These are phyloP conservation scores for Mythimna ferrago DNA, from an alignment of 2,888 invertebrate genomes.

Conservation along the genomic window DNA sequence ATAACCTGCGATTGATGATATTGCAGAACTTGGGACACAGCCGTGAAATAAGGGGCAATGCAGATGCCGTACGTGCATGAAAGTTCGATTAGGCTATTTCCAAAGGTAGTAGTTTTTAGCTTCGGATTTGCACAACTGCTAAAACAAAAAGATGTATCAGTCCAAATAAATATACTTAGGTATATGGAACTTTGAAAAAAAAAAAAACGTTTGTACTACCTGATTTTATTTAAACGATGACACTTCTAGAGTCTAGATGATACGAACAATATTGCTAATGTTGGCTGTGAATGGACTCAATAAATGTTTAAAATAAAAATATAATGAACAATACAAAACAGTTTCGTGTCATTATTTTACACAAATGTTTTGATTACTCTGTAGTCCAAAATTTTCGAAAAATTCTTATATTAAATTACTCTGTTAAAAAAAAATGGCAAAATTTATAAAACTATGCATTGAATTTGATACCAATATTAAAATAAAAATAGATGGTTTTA, in stretches of 20 bases:
- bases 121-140: conserved; percentile 14
- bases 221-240: too few species aligned
- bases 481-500: neutral
- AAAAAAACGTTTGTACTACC: too few species aligned
- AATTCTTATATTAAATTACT: neutral
- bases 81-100: conserved; percentile 37
- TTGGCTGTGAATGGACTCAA: too few species aligned
- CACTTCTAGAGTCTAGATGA: too few species aligned
- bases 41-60: conserved; percentile 26
- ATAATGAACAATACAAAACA: neutral
- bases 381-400: neutral
- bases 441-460: neutral
- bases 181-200: neutral
- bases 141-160: neutral
- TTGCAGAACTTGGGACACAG: conserved; percentile 58
- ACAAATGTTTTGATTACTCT: neutral
- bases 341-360: neutral
- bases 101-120: conserved; percentile 2
- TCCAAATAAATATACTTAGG: neutral
- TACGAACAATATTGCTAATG: too few species aligned
- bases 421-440: neutral
- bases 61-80: conserved; percentile 23
- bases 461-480: neutral
- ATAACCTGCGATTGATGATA: conserved; percentile 62
- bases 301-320: neutral